phyloP scores from a whole-genome alignment of 2,113 vertebrate genomes.

The Nematolebias whitei region DNA sequence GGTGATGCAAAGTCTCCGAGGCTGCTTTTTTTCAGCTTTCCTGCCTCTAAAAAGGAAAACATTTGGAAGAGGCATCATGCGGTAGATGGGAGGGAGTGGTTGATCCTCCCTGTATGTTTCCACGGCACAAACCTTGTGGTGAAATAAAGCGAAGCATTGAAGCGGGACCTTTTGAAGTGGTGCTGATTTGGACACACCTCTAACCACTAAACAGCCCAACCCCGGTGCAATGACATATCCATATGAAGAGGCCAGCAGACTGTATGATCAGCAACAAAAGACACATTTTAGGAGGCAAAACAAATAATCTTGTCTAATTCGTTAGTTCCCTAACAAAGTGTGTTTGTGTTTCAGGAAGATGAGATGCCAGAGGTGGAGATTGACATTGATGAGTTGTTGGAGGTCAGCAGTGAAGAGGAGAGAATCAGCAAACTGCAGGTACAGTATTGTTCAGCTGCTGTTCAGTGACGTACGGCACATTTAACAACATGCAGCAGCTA shows the following conservation, averaged over 20 bases:
- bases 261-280: not conserved
- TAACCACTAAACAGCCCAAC: slow-evolving; percentile 39
- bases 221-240: slow-evolving; percentile 60
- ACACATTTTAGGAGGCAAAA: not conserved
- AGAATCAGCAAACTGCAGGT: slow-evolving; percentile 94
- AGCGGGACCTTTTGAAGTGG: slow-evolving; percentile 65
- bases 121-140: slow-evolving; percentile 48
- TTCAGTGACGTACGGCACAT: not conserved
- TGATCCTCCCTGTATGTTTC: slow-evolving; percentile 52
- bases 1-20: slow-evolving; percentile 1
- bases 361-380: slow-evolving; percentile 99
- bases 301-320: slow-evolving; percentile 1
- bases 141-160: slow-evolving; percentile 28
- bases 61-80: slow-evolving; percentile 28
- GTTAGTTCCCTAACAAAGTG: slow-evolving; percentile 20
- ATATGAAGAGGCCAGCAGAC: slow-evolving; percentile 28
- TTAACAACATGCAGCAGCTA: not conserved
- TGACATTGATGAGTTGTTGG: slow-evolving; percentile 95
- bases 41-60: slow-evolving; percentile 14
- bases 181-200: slow-evolving; percentile 42
- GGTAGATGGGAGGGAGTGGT: slow-evolving; percentile 35
- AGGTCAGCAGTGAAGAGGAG: slow-evolving; percentile 93
- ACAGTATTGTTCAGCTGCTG: not conserved
- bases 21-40: not conserved
- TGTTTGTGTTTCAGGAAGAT: slow-evolving; percentile 86